Evolutionary conservation across 2,888 invertebrate species (phyloP).

Genomic region (Dromius quadrimaculatus): DNA sequence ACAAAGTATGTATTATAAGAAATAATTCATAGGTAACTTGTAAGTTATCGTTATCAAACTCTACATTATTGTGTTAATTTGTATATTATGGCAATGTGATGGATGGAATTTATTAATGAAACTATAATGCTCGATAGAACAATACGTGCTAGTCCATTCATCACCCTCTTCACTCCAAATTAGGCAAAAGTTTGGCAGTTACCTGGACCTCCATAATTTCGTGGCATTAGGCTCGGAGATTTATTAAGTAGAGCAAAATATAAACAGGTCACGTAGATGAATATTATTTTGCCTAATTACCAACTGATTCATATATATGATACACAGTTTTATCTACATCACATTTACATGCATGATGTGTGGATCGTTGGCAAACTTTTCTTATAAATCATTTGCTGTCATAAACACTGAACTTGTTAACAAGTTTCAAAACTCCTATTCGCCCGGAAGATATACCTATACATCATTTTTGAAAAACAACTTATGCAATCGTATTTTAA

Average conservation of each 20-base stretch:
- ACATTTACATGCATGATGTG: constrained; percentile 9
- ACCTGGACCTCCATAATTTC: neutral
- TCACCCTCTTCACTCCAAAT: neutral
- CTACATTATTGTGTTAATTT: too few species aligned
- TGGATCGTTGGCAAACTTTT: constrained; percentile 9
- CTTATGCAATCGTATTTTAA: neutral
- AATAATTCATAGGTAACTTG: too few species aligned
- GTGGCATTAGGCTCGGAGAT: neutral
- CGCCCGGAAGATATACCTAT: constrained; percentile 24
- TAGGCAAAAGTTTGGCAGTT: neutral
- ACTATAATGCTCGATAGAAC: too few species aligned
- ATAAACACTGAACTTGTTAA: constrained; percentile 22
- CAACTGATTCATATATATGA: constrained; percentile 14
- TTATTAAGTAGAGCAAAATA: constrained; percentile 27
- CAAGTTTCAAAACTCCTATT: constrained; percentile 31
- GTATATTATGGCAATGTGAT: too few species aligned
- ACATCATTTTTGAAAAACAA: constrained; percentile 24
- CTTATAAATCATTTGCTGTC: constrained; percentile 19
- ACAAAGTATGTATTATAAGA: too few species aligned
- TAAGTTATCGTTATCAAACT: too few species aligned
- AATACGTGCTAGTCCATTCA: neutral
- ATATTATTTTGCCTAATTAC: constrained; percentile 28
- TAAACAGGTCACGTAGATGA: constrained; percentile 1
- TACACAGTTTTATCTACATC: constrained; percentile 17
- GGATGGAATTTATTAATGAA: too few species aligned